These are phyloP conservation scores for Zosterops pallidus DNA, from an alignment of 2,113 vertebrate genomes.

Conservation along the genomic window DNA sequence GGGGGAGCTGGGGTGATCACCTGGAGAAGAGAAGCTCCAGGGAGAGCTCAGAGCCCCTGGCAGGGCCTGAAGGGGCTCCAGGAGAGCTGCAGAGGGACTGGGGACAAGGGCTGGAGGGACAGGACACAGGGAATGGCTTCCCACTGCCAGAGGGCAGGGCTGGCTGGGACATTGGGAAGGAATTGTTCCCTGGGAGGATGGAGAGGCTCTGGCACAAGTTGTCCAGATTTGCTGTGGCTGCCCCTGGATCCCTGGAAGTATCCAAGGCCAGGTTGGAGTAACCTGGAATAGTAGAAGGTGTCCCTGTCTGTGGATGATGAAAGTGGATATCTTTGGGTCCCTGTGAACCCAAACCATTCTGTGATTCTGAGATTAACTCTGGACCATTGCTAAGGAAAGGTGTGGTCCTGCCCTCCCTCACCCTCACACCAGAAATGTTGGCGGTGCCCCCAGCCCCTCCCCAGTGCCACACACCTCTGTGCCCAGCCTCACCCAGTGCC, in stretches of 20 bases:
- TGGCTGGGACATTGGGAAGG: not conserved
- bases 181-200: not conserved
- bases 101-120: not conserved
- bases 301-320: not conserved
- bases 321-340: fast-evolving
- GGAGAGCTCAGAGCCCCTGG: fast-evolving
- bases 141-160: not conserved
- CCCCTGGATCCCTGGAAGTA: not conserved
- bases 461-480: not conserved
- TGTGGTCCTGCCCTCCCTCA: not conserved
- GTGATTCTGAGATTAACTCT: not conserved
- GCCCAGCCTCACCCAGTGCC: not conserved
- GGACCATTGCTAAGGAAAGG: not conserved
- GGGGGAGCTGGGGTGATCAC: fast-evolving
- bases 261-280: not conserved
- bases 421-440: not conserved
- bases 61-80: not conserved
- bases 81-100: not conserved
- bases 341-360: not conserved
- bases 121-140: not conserved
- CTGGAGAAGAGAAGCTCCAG: not conserved
- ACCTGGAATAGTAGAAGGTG: fast-evolving
- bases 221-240: not conserved
- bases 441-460: not conserved
- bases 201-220: not conserved